These are phyloP conservation scores for Oceanodroma tethys DNA, from an alignment of 2,113 vertebrate genomes.

Conservation along the genomic window DNA sequence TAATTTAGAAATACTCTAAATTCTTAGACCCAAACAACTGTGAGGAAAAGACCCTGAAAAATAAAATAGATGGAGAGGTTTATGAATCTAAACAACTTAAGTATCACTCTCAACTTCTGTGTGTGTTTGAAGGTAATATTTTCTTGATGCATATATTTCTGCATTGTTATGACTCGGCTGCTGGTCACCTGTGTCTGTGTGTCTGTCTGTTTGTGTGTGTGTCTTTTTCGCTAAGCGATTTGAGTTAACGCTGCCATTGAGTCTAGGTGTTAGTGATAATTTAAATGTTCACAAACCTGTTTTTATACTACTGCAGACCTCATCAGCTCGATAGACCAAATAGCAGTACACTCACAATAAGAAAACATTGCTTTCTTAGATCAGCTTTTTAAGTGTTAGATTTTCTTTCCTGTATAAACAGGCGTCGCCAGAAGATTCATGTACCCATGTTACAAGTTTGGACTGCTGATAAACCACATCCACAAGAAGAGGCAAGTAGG, in stretches of 20 bases:
- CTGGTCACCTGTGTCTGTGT: background rate
- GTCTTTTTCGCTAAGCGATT: background rate
- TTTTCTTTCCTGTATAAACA: constrained; percentile 52
- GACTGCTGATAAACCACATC: constrained; percentile 90
- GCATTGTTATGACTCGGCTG: background rate
- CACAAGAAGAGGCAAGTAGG: constrained; percentile 87
- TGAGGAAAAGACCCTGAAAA: background rate
- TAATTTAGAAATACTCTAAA: background rate
- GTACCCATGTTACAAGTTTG: constrained; percentile 90
- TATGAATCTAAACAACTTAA: background rate
- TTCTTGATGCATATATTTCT: background rate
- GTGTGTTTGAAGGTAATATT: background rate
- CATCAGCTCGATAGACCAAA: background rate
- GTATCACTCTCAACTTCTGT: background rate
- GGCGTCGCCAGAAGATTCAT: constrained; percentile 86
- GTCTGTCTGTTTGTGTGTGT: too few species aligned
- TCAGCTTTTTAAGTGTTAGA: background rate
- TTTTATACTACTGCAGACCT: background rate
- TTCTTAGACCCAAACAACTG: background rate
- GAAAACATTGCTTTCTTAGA: background rate
- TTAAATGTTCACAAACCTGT: background rate
- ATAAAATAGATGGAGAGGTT: background rate
- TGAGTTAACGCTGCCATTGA: background rate
- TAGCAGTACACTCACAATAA: background rate
- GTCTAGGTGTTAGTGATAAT: background rate